Percentiles rank a stretch among this genome's conserved stretches.
These are phyloP conservation scores for Crocuta crocuta DNA, from an alignment of 2,113 vertebrate genomes.

Conservation along the genomic window DNA sequence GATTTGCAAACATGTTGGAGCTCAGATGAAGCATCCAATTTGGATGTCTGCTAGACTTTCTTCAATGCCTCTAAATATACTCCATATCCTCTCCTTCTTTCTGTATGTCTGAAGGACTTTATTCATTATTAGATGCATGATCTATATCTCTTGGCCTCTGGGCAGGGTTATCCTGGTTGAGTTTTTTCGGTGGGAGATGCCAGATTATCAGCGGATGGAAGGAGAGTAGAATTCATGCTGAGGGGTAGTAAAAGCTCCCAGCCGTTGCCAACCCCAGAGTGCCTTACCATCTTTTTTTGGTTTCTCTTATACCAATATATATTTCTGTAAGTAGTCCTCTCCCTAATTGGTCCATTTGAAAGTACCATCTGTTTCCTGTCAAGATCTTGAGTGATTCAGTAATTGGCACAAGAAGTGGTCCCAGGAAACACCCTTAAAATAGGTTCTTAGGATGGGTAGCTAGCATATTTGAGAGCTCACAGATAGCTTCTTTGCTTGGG, in stretches of 20 bases:
- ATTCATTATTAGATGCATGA: neutral
- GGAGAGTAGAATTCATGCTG: neutral
- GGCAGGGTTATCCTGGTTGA: neutral
- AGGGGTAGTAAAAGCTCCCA: neutral
- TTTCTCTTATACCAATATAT: conserved; percentile 7
- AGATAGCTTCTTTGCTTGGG: conserved; percentile 49
- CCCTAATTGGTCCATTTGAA: conserved; percentile 50
- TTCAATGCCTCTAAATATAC: neutral
- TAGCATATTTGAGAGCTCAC: conserved; percentile 57
- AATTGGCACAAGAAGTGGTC: conserved; percentile 61
- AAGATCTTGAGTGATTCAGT: conserved; percentile 64
- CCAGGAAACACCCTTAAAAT: conserved; percentile 75
- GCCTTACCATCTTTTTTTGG: neutral
- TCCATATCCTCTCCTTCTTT: neutral
- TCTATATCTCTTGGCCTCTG: neutral
- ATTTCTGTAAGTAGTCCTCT: conserved; percentile 58
- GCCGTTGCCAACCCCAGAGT: neutral
- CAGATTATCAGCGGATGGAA: neutral
- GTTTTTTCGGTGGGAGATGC: neutral
- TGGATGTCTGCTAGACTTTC: neutral
- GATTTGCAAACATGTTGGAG: neutral
- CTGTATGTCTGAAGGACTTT: neutral
- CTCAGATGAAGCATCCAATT: neutral
- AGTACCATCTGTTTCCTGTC: conserved; percentile 71
- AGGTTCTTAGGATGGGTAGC: conserved; percentile 45